phyloP scores from a whole-genome alignment of 2,797 vertebrate species.

The Lagorchestes hirsutus region DNA sequence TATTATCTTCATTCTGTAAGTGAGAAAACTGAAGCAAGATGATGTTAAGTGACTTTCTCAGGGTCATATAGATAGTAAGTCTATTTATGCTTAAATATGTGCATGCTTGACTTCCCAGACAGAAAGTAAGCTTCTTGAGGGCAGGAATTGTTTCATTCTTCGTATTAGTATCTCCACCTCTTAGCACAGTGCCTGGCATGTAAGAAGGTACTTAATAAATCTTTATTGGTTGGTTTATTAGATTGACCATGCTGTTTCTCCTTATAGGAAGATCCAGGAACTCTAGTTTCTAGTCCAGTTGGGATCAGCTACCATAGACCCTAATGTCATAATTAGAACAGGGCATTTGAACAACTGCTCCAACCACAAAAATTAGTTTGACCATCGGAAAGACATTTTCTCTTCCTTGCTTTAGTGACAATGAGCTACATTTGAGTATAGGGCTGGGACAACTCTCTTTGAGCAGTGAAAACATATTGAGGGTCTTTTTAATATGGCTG shows the following conservation, averaged over 20 bases:
- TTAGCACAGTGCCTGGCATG: background rate
- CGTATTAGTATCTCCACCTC: background rate
- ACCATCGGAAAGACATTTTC: conserved; percentile 78
- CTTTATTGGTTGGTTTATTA: background rate
- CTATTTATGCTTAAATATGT: background rate
- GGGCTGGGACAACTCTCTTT: conserved; percentile 76
- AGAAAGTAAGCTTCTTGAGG: background rate
- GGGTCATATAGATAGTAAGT: background rate
- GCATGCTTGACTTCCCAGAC: background rate
- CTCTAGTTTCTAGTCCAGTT: background rate
- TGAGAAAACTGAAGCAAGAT: background rate
- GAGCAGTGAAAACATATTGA: conserved; percentile 67
- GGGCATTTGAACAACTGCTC: conserved; percentile 54
- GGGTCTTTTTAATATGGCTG: conserved; percentile 83
- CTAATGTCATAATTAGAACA: background rate
- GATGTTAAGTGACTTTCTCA: background rate
- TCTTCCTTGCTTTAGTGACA: conserved; percentile 71
- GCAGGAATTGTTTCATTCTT: background rate
- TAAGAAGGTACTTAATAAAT: background rate
- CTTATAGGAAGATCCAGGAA: background rate
- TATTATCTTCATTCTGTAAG: background rate
- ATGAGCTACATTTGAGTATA: conserved; percentile 74
- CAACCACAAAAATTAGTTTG: conserved; percentile 71
- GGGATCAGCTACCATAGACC: background rate
- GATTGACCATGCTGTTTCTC: fast-evolving